Evolutionary conservation across 1,140 invertebrate species (phyloP), one percentile per base, ranked within the genome.

Genomic region (Pteromalus puparum): DNA sequence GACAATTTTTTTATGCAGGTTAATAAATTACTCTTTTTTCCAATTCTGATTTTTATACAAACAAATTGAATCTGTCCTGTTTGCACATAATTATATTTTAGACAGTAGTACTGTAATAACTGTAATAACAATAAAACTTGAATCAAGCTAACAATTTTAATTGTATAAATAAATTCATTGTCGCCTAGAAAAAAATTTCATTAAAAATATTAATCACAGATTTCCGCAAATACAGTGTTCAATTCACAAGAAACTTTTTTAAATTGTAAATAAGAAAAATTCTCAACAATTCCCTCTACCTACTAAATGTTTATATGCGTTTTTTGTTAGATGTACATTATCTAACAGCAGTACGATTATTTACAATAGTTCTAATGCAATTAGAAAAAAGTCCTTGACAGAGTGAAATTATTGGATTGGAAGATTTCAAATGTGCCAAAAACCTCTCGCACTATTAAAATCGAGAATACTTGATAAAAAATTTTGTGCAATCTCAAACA

Each of bases 371-470:
- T 61, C 26, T 79, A 81, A 84, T 67, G 34, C 34, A 61, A 75
- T 73, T 13, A 84, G 21, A 84, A 30, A 74, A 73, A 42, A 79
- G 81, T 61, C 61, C 74, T 84, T 53, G 67, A 68, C 68, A 73
- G 38, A 9, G 24, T 76, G 24, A 74, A 68, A 46, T 68, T 65
- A 65, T 48, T 81, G 42, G 76, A 85, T 24, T 81, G 83, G 83
- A 85, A 85, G 83, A 81, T 68, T 85, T 70, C 21, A 85, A 81
- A 77, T 61, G 48, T 76, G 38, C 48, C 73, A 81, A 80, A 75
- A 68, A 7, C 26, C 21, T 21, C 18, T 65, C 38, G 5, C 34
- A 68, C 72, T 75, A 10, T 75, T 82, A 82, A 1, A 68, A 83
- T 65, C 3, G 12, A 61, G 15, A 30, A 53, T 74, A 28, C 46